A percentile compares a stretch with the other conserved stretches of the same genome.
These are phyloP conservation scores for Dinocampus coccinellae DNA, from an alignment of 2,888 invertebrate species.

Conservation along the genomic window DNA sequence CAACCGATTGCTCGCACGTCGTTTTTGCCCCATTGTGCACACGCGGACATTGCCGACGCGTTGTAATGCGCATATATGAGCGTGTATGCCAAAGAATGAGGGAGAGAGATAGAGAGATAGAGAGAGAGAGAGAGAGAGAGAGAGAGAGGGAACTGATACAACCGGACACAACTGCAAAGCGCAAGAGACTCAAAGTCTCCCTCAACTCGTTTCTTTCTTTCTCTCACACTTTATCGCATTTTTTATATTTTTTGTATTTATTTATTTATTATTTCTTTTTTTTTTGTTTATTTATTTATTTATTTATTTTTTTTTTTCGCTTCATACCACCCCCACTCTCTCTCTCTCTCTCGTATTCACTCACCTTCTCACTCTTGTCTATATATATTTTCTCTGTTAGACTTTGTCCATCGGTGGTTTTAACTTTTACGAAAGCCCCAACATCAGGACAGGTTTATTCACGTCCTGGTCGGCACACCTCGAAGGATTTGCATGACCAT, in stretches of 20 bases:
- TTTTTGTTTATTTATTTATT: no score
- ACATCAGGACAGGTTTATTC: conserved; percentile 56
- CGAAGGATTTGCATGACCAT: conserved; percentile 53
- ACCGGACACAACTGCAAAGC: neutral
- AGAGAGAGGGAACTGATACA: neutral
- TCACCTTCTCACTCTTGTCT: neutral
- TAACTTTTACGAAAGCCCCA: conserved; percentile 51
- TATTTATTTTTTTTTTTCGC: conserved; percentile 25
- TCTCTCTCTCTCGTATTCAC: conserved; percentile 18
- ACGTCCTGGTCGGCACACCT: conserved; percentile 43
- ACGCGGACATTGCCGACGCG: conserved; percentile 33
- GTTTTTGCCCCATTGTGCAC: conserved; percentile 34
- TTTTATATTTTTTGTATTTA: no score
- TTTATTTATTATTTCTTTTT: no score
- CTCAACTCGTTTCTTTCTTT: conserved; percentile 23
- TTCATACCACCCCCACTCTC: conserved; percentile 25
- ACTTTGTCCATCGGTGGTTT: conserved; percentile 43
- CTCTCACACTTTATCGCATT: no score
- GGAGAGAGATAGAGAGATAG: neutral
- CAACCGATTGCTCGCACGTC: conserved; percentile 43
- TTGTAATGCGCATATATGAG: conserved; percentile 33
- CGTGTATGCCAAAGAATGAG: no score
- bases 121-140: neutral
- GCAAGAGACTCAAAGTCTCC: conserved; percentile 27
- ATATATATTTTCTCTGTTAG: conserved; percentile 28